Conservation (phyloP, 2,113 vertebrate genomes). For the Oncorhynchus mykiss region DNA sequence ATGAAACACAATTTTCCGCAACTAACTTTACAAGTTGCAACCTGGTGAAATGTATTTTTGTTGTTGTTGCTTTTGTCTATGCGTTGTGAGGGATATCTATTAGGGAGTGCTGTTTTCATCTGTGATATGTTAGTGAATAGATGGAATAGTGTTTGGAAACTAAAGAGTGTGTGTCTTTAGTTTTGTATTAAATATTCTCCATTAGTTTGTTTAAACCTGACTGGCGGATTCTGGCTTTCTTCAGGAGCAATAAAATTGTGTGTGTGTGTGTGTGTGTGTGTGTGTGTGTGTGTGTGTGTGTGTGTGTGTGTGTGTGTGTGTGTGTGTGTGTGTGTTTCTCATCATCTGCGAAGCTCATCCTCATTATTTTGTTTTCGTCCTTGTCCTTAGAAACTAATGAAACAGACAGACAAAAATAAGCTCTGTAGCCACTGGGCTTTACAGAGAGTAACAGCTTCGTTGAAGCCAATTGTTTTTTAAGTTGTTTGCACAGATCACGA, state of each 20-base stretch:
- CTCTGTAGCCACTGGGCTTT: slow-evolving; percentile 47
- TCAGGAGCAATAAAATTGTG: slow-evolving; percentile 31
- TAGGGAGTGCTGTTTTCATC: background rate
- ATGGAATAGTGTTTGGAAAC: slow-evolving; percentile 23
- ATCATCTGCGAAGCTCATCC: slow-evolving; percentile 45
- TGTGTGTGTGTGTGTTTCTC: slow-evolving; percentile 11
- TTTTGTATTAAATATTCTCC: too few species aligned
- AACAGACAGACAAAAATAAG: slow-evolving; percentile 62
- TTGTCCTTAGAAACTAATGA: slow-evolving; percentile 63
- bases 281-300: slow-evolving; percentile 25
- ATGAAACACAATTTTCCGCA: slow-evolving; percentile 8
- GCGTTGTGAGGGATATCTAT: slow-evolving; percentile 5
- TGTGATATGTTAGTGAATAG: slow-evolving; percentile 34
- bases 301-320: background rate
- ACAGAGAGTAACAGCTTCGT: slow-evolving; percentile 29
- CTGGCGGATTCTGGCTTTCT: slow-evolving; percentile 40
- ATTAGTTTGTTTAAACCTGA: slow-evolving; percentile 24
- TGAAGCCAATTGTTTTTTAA: slow-evolving; percentile 35
- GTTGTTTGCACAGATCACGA: slow-evolving; percentile 49
- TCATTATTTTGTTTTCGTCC: slow-evolving; percentile 58
- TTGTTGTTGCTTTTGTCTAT: slow-evolving; percentile 12
- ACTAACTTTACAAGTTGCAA: too few species aligned
- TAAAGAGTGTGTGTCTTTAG: background rate
- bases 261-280: too few species aligned
- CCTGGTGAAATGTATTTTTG: too few species aligned